phyloP scores from a whole-genome alignment of 2,888 invertebrate genomes.

The Quadriops clusia region DNA sequence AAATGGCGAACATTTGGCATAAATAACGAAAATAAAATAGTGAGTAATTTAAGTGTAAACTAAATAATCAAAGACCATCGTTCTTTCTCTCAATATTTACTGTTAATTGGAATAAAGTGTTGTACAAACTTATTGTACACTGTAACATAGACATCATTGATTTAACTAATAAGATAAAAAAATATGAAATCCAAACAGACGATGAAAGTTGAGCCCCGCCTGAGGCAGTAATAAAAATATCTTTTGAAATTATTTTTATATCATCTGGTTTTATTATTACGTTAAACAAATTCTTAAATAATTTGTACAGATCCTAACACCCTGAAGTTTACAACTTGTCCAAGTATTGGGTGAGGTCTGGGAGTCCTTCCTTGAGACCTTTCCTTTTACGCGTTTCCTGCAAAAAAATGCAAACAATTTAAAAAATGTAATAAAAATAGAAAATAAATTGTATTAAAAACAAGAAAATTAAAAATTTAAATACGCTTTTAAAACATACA shows the following conservation, averaged over 20 bases:
- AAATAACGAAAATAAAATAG: too few species aligned
- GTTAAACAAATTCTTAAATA: constrained; percentile 24
- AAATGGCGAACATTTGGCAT: too few species aligned
- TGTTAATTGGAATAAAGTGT: too few species aligned
- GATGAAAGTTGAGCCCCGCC: too few species aligned
- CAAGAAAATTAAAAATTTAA: constrained; percentile 16
- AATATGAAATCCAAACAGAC: too few species aligned
- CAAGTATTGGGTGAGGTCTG: constrained; percentile 87
- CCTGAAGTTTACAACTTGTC: constrained; percentile 85
- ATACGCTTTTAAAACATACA: constrained; percentile 2
- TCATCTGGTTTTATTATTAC: constrained; percentile 1
- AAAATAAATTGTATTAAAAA: constrained; percentile 5
- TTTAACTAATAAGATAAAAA: too few species aligned
- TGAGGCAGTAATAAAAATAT: constrained; percentile 6
- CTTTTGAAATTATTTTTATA: constrained; percentile 2
- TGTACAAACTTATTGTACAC: too few species aligned
- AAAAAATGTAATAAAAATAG: constrained; percentile 9
- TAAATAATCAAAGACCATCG: too few species aligned
- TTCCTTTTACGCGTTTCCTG: constrained; percentile 96
- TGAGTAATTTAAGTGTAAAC: too few species aligned
- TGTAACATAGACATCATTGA: too few species aligned
- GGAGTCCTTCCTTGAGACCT: constrained; percentile 96
- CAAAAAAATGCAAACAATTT: constrained; percentile 25
- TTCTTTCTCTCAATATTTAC: too few species aligned
- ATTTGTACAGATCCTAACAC: constrained; percentile 35